phyloP scores from a whole-genome alignment of 2,113 vertebrate genomes.

The Ageneiosus marmoratus region DNA sequence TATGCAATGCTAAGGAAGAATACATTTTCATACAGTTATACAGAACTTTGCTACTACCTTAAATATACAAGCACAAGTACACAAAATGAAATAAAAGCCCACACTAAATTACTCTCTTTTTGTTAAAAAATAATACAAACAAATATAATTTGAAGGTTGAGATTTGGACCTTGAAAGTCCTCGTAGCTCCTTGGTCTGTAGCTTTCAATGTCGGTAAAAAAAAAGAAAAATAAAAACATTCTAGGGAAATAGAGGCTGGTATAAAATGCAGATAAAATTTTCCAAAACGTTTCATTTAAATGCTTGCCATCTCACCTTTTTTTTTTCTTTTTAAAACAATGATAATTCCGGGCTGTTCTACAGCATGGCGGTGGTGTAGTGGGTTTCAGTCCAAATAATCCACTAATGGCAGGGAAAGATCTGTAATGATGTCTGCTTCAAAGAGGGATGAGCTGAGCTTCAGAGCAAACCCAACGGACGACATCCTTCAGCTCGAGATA shows the following conservation, averaged over 20 bases:
- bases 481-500: conserved; percentile 19
- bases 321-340: conserved; percentile 55
- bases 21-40: conserved; percentile 85
- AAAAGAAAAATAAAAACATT: conserved; percentile 78
- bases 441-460: conserved; percentile 12
- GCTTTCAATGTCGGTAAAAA: conserved; percentile 82
- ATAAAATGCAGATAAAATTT: conserved; percentile 79
- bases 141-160: conserved; percentile 76
- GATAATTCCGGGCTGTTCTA: conserved; percentile 44
- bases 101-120: conserved; percentile 76
- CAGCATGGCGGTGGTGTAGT: conserved; percentile 21
- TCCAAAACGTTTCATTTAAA: conserved; percentile 64
- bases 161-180: conserved; percentile 82
- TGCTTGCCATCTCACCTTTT: conserved; percentile 58
- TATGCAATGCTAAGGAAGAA: conserved; percentile 79
- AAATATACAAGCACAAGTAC: conserved; percentile 88
- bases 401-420: conserved; percentile 27
- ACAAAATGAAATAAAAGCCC: conserved; percentile 78
- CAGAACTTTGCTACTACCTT: conserved; percentile 84
- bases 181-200: conserved; percentile 93
- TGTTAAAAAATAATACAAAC: conserved; percentile 65
- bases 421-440: conserved; percentile 25
- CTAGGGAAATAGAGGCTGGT: conserved; percentile 82
- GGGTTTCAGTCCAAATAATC: conserved; percentile 40
- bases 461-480: conserved; percentile 22